Base-by-base conservation (phyloP, 2,888 invertebrate species). In the Scrobipalpa costella region DNA sequence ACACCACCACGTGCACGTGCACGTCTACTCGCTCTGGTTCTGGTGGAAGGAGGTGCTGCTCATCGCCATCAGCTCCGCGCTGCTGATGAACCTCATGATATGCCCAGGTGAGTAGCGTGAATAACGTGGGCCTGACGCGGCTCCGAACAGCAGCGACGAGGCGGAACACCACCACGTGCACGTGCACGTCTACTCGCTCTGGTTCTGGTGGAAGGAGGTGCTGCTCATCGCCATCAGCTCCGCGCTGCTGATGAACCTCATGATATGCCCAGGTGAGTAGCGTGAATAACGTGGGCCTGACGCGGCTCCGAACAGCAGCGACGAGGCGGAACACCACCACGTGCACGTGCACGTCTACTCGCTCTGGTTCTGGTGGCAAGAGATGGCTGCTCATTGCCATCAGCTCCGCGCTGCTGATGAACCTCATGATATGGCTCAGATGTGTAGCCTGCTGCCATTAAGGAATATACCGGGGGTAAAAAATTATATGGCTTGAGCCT, bases 161-260 rank as follows among this genome's bases (percentile, higher is more conserved):
- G 0, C 81, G 55, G 8, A 49, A 17, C 93, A 93, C 70, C 93
- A 93, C 9, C 93, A 94, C 17, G 93, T 94, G 0, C 94, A 95
- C 79, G 93, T 95, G 1, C 94, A 95, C 67, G 94, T 95, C 50
- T 93, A 94, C 11, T 95, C 96, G 0, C 83, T 97, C 0, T 96
- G 96, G 95, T 94, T 94, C 81, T 96, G 95, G 95, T 97, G 89
- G 89, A 96, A 95, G 84, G 96, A 97, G 83, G 95, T 97, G 7
- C 80, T 95, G 2, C 92, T 95, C 1, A 95, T 97, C 59, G 95
- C 95, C 3, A 81, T 97, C 44, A 93, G 95, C 7, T 94, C 95
- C 0, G 95, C 96, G 0, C 77, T 96, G 47, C 72, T 96, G 9
- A 87, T 96, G 68, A 96, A 96, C 74, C 84, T 95, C 33, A 91